Evolutionary conservation across 2,113 vertebrate genomes (phyloP), one percentile per base, ranked within the genome.

Genomic region (Pyxicephalus adspersus): DNA sequence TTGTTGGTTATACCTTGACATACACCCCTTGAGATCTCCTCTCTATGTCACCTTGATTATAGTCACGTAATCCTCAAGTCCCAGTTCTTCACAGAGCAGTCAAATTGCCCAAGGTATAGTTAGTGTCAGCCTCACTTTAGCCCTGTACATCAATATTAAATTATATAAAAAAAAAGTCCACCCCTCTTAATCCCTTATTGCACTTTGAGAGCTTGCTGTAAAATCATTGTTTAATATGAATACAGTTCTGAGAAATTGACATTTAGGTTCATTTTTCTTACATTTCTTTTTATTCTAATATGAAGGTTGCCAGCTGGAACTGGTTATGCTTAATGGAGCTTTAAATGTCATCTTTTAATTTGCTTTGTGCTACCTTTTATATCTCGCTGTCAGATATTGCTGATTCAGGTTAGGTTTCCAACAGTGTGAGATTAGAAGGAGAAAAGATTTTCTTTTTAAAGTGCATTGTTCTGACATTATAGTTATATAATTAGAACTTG

Each of bases 301-400:
- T 77, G 61, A 77, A 45, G 38, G 20, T 29, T 67, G n/a, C 18
- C 50, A 38, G 19, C 50, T 77, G 76, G 63, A 57, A 68, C n/a
- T 31, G 11, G 28, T 78, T 78, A 67, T 31, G 54, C n/a, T 25
- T 66, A 29, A 68, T 13, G 5, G 63, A 77, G 76, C 25, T 52
- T 34, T 29, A 23, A 77, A 50, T 60, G 17, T 25, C 34, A 29
- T 80, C 77, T 31, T 52, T 80, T 63, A 9, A 63, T 80, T 54
- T 63, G 23, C 31, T 50, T 16, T 51, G 17, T 5, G 4, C 31
- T 63, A 71, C 66, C 66, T 71, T 57, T 20, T 50, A 38, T 61
- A 31, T 70, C 18, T 50, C 57, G 19, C 13, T 23, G 19, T 8
- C 77, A 79, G 23, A 61, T 38, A 70, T 70, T 80, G 25, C 18